Evolutionary conservation across 1,140 invertebrate genomes (phyloP).

Genomic region (Neodiprion pinetum): DNA sequence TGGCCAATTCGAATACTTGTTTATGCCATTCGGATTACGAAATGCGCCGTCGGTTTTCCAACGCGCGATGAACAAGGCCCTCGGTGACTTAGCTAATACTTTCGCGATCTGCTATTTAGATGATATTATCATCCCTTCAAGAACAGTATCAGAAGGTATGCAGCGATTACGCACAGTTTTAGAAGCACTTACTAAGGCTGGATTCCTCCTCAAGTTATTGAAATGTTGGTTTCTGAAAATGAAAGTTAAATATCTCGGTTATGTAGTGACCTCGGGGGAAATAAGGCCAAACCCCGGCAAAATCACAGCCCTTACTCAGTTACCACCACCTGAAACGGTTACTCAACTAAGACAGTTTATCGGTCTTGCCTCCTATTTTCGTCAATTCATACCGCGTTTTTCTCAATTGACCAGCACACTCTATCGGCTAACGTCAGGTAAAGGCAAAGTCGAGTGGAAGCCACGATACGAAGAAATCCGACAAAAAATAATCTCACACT

Average conservation of each 20-base stretch:
- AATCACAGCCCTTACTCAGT: slow-evolving; percentile 23
- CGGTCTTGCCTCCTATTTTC: slow-evolving; percentile 43
- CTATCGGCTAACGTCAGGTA: too few species aligned
- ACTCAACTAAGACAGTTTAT: slow-evolving; percentile 38
- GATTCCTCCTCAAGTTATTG: slow-evolving; percentile 29
- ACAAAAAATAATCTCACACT: slow-evolving; percentile 19
- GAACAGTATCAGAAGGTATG: too few species aligned
- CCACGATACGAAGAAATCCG: slow-evolving; percentile 14
- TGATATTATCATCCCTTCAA: too few species aligned
- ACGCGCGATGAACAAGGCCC: too few species aligned
- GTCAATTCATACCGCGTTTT: slow-evolving; percentile 40
- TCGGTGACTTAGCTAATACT: too few species aligned
- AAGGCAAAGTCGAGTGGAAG: too few species aligned
- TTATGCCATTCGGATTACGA: too few species aligned
- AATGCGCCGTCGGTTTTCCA: too few species aligned
- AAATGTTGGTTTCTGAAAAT: slow-evolving; percentile 45
- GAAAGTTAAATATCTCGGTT: slow-evolving; percentile 42
- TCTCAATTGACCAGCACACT: too few species aligned
- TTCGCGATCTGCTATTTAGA: too few species aligned
- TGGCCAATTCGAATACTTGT: too few species aligned
- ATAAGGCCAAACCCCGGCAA: slow-evolving; percentile 31
- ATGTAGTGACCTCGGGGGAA: slow-evolving; percentile 32
- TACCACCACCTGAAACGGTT: slow-evolving; percentile 35
- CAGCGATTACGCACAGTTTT: too few species aligned
- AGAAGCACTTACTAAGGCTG: slow-evolving; percentile 21